Evolutionary conservation across 1,140 invertebrate species (phyloP).

Genomic region (Eciton burchellii): DNA sequence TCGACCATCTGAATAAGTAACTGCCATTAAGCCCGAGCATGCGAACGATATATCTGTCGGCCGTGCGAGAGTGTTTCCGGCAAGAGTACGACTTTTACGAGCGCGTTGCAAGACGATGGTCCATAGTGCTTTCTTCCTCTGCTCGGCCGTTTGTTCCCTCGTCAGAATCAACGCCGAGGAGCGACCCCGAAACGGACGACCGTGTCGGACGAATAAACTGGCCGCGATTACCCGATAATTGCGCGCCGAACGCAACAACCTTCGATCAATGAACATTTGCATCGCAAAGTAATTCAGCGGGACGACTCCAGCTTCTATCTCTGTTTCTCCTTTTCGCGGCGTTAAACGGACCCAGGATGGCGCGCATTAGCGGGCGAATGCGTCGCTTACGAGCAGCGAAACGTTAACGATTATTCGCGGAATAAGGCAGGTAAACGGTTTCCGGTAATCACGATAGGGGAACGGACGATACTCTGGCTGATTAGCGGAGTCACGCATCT

Average conservation of each 20-base stretch:
- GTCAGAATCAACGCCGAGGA: not conserved
- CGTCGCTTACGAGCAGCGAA: conserved; percentile 47
- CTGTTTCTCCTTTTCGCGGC: not conserved
- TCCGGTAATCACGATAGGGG: not conserved
- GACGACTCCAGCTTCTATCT: not conserved
- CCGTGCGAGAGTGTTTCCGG: conserved; percentile 64
- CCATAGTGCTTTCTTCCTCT: conserved; percentile 42
- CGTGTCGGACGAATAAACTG: not conserved
- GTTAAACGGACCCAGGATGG: conserved; percentile 44
- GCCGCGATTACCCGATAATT: conserved; percentile 24
- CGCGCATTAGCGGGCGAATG: conserved; percentile 40
- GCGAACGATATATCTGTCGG: conserved; percentile 61
- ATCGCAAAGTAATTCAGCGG: conserved; percentile 41
- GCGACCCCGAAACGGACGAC: not conserved
- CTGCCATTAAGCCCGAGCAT: conserved; percentile 60
- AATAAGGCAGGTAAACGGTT: conserved; percentile 43
- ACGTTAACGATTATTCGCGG: conserved; percentile 37
- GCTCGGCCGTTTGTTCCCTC: not conserved
- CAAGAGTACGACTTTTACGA: conserved; percentile 58
- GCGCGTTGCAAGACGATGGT: conserved; percentile 55
- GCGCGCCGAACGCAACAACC: not conserved
- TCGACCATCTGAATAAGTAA: conserved; percentile 67
- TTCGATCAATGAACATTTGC: conserved; percentile 37
- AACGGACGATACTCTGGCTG: conserved; percentile 4
- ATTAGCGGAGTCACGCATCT: conserved; percentile 23